phyloP scores from a whole-genome alignment of 2,113 vertebrate genomes.

The Pavo muticus region DNA sequence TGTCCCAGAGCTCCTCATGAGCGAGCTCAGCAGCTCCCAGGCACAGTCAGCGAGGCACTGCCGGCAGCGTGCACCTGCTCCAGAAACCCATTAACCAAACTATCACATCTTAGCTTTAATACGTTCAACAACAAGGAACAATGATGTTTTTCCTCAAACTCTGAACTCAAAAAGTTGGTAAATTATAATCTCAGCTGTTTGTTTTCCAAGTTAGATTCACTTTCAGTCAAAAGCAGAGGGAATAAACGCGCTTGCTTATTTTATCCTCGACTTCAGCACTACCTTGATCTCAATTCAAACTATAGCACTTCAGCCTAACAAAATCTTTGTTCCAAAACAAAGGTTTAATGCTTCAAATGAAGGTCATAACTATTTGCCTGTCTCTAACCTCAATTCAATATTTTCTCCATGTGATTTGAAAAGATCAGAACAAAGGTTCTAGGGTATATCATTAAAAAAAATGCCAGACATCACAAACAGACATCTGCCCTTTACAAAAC shows the following conservation, averaged over 20 bases:
- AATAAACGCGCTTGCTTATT: not conserved
- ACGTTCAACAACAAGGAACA: accelerated
- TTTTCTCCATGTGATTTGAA: constrained; percentile 60
- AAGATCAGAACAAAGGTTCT: constrained; percentile 64
- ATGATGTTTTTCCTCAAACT: not conserved
- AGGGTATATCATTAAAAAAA: not conserved
- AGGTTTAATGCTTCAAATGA: constrained; percentile 58
- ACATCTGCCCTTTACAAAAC: constrained; percentile 59
- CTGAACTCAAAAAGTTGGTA: not conserved
- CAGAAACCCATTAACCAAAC: not conserved
- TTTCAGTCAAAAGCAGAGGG: not conserved
- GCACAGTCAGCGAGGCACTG: accelerated
- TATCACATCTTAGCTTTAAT: not conserved
- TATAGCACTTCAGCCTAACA: not conserved
- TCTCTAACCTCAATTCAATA: constrained; percentile 43
- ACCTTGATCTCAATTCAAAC: not conserved
- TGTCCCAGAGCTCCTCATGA: not conserved
- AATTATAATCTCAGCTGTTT: not conserved
- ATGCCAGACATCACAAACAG: not conserved
- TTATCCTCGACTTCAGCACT: not conserved
- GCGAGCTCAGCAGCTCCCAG: not conserved
- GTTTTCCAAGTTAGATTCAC: not conserved
- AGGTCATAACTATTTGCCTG: constrained; percentile 69
- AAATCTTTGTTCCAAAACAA: constrained; percentile 36
- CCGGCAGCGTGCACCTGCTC: not conserved